These are phyloP conservation scores for Nipponacmea schrenckii DNA, from an alignment of 2,888 invertebrate species.

Conservation along the genomic window DNA sequence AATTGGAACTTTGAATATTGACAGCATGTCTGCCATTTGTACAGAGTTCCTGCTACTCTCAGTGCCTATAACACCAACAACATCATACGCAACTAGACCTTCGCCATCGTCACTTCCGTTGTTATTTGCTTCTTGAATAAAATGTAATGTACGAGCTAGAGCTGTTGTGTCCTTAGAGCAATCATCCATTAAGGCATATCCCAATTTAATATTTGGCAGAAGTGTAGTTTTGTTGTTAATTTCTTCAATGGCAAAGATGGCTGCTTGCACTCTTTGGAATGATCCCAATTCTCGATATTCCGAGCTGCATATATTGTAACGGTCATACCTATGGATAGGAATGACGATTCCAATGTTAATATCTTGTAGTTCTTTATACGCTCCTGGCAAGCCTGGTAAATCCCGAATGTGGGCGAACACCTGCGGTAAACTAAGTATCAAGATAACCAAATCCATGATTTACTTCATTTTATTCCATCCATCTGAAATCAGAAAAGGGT, in stretches of 20 bases:
- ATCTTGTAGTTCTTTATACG: conserved; percentile 26
- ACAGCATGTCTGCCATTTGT: conserved; percentile 39
- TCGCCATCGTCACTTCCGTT: not conserved
- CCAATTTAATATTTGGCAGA: conserved; percentile 42
- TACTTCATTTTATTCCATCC: too few species aligned
- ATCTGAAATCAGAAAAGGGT: too few species aligned
- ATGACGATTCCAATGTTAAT: conserved; percentile 46
- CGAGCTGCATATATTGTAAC: conserved; percentile 29
- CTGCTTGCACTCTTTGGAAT: conserved; percentile 49
- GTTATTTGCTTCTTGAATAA: conserved; percentile 29
- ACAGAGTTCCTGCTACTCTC: conserved; percentile 39
- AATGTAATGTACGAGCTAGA: conserved; percentile 43
- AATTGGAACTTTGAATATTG: conserved; percentile 36
- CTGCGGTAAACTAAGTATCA: not conserved
- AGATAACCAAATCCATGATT: too few species aligned
- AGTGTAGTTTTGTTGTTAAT: conserved; percentile 40
- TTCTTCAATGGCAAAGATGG: conserved; percentile 43
- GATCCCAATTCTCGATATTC: conserved; percentile 37
- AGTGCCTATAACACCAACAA: conserved; percentile 41
- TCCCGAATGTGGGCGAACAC: not conserved
- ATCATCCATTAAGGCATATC: conserved; percentile 51
- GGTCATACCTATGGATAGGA: conserved; percentile 33
- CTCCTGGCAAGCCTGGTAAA: not conserved
- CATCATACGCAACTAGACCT: conserved; percentile 18
- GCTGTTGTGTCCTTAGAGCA: conserved; percentile 50